A percentile compares a stretch with the other conserved stretches of the same genome.
Evolutionary conservation across 2,797 vertebrate genomes (phyloP).

Genomic region (Caiman crocodilus): DNA sequence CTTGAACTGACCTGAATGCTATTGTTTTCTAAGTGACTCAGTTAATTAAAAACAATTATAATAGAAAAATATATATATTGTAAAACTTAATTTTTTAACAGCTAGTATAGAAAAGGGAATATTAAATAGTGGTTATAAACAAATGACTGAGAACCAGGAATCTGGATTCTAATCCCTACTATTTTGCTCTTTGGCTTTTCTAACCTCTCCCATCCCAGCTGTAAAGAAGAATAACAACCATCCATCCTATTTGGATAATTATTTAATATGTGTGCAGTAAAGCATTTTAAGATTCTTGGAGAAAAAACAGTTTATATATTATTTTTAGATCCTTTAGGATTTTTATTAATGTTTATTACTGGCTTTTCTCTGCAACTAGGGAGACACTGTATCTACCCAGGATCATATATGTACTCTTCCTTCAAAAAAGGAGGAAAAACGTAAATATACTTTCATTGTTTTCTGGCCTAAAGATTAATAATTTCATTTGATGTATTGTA

Average conservation of each 20-base stretch:
- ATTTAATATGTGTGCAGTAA: not conserved
- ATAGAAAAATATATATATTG: not conserved
- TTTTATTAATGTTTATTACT: not conserved
- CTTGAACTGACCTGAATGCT: not conserved
- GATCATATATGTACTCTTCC: not conserved
- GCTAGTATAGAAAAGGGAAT: not conserved
- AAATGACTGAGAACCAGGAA: not conserved
- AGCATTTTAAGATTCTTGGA: not conserved
- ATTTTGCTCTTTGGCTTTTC: not conserved
- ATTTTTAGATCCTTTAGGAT: not conserved
- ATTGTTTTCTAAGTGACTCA: not conserved
- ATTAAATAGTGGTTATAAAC: not conserved
- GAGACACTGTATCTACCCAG: not conserved
- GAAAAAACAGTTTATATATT: not conserved
- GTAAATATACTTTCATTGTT: not conserved
- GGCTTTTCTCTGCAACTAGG: not conserved
- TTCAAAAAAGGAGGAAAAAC: not conserved
- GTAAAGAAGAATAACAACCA: not conserved
- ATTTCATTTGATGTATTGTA: not conserved
- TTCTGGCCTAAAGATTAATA: not conserved
- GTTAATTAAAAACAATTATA: not conserved
- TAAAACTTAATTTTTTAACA: not conserved
- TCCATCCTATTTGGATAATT: not conserved
- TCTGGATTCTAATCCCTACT: not conserved
- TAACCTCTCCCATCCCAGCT: not conserved